A percentile compares a stretch with the other conserved stretches of the same genome.
These are phyloP conservation scores for Poeciliopsis occidentalis DNA, from an alignment of 2,113 vertebrate species.

Conservation along the genomic window DNA sequence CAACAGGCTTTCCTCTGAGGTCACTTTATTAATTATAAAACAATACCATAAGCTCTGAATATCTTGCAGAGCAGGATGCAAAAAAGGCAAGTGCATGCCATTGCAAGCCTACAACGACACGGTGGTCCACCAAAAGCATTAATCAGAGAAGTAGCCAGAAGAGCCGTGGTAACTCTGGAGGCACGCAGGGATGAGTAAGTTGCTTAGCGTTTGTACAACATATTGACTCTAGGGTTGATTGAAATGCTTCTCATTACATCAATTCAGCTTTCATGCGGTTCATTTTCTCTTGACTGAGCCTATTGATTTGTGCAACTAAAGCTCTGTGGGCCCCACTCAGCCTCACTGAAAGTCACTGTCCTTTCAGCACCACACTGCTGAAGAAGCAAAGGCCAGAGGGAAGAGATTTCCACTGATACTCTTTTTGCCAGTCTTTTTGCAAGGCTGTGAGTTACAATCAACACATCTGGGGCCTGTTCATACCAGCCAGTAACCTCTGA, in stretches of 20 bases:
- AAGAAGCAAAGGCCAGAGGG: constrained; percentile 15
- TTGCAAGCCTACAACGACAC: background rate
- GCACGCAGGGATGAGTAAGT: background rate
- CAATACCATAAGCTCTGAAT: background rate
- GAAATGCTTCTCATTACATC: constrained; percentile 68
- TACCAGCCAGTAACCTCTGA: constrained; percentile 35
- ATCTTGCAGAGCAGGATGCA: background rate
- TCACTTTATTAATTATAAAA: background rate
- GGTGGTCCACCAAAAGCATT: background rate
- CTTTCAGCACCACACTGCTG: constrained; percentile 61
- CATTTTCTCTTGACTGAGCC: constrained; percentile 48
- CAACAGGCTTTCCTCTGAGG: background rate
- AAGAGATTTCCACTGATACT: constrained; percentile 19
- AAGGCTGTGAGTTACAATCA: constrained; percentile 69
- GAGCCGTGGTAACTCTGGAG: background rate
- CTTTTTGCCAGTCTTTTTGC: constrained; percentile 44
- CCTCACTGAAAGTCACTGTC: constrained; percentile 53
- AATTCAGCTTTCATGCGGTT: constrained; percentile 56
- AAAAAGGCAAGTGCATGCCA: background rate
- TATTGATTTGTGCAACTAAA: constrained; percentile 63
- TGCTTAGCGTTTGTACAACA: background rate
- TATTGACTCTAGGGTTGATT: constrained; percentile 32
- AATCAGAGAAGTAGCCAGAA: background rate
- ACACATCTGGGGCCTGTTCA: constrained; percentile 59
- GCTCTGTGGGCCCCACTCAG: constrained; percentile 33